Conservation (phyloP, 2,113 vertebrate species). For the Eurystomus gularis region DNA sequence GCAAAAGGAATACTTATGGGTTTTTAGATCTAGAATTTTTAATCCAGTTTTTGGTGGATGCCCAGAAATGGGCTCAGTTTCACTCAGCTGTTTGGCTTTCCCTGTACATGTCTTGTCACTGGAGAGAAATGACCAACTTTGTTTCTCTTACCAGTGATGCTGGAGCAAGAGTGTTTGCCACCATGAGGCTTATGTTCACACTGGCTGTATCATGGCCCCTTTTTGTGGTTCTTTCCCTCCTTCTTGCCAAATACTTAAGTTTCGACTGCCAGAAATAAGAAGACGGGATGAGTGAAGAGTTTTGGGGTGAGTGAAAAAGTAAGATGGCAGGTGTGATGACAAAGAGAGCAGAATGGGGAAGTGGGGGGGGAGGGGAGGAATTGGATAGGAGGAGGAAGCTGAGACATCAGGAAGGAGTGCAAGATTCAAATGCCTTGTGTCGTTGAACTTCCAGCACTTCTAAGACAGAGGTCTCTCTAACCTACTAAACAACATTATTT, state of each 20-base stretch:
- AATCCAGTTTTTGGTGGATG: neutral
- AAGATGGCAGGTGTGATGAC: neutral
- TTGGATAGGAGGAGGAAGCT: neutral
- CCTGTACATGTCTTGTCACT: neutral
- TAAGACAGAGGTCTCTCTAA: neutral
- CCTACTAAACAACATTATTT: slow-evolving; percentile 47
- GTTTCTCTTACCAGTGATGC: neutral
- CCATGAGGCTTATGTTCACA: neutral
- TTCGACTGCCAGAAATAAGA: neutral
- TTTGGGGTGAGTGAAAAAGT: neutral
- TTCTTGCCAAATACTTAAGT: neutral
- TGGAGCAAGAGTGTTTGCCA: neutral
- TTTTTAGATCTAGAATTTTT: neutral
- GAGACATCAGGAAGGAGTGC: neutral
- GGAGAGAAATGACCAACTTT: neutral
- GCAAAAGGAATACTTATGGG: neutral
- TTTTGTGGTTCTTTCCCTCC: neutral
- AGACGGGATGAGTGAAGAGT: neutral
- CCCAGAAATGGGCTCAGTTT: neutral
- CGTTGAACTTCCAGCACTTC: neutral
- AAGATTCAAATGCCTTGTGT: neutral
- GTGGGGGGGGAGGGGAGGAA: neutral
- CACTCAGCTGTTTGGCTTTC: neutral
- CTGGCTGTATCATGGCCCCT: neutral
- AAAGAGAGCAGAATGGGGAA: neutral